These are phyloP conservation scores for Machimus atricapillus DNA, from an alignment of 2,888 invertebrate species.

Conservation along the genomic window DNA sequence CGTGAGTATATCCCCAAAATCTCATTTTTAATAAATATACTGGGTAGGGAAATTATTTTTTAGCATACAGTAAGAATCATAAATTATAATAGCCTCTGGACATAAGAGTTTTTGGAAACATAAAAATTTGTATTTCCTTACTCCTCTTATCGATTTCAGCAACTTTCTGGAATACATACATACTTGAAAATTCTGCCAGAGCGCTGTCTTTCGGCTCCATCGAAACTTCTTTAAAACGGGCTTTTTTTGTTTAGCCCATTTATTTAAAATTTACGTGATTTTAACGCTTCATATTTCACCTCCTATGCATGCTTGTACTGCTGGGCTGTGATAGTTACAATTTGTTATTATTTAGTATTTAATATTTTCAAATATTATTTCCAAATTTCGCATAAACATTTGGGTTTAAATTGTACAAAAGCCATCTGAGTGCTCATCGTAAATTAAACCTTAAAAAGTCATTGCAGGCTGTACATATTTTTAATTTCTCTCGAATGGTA, in stretches of 20 bases:
- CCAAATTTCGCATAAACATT: too few relatives aligned
- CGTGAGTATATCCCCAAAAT: slow-evolving; percentile 72
- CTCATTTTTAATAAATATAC: not conserved
- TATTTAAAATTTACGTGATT: too few relatives aligned
- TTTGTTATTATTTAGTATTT: too few relatives aligned
- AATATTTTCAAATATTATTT: too few relatives aligned
- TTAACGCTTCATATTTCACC: too few relatives aligned
- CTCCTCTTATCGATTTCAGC: not conserved
- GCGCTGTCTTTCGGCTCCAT: too few relatives aligned
- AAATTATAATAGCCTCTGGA: not conserved
- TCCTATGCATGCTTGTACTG: too few relatives aligned
- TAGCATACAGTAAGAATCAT: not conserved
- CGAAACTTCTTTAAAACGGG: not conserved
- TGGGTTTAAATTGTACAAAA: too few relatives aligned
- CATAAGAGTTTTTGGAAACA: not conserved
- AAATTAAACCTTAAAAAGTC: not conserved
- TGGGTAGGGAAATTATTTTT: not conserved
- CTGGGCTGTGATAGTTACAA: too few relatives aligned
- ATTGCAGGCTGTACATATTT: not conserved
- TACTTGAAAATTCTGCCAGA: not conserved
- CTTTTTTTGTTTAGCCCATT: not conserved
- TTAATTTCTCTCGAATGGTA: too few relatives aligned
- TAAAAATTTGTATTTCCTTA: not conserved
- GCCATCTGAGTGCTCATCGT: not conserved
- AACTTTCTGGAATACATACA: not conserved